Conservation (phyloP, 2,113 vertebrate genomes). For the Sphyrna mokarran region DNA sequence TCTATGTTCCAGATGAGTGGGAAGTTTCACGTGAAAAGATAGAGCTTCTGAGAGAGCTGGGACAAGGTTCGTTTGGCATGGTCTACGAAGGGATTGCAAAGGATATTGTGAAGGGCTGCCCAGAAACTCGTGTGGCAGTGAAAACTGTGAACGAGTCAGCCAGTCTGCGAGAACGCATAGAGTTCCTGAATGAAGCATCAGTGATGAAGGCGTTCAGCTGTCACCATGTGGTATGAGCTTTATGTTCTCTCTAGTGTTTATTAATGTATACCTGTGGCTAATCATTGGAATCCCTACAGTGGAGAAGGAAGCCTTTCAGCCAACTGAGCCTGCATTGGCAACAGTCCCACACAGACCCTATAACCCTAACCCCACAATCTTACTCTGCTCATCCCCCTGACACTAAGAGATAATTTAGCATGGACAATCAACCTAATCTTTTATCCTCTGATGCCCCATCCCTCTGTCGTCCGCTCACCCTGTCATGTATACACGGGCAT, state of each 20-base stretch:
- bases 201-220: slow-evolving; percentile 98
- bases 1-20: slow-evolving; percentile 94
- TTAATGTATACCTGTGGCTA: too few relatives aligned
- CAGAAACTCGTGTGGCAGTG: slow-evolving; percentile 78
- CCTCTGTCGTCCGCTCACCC: neutral
- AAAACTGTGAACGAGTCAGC: slow-evolving; percentile 93
- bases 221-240: slow-evolving; percentile 84
- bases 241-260: neutral
- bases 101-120: slow-evolving; percentile 85
- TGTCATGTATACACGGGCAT: neutral
- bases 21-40: slow-evolving; percentile 92
- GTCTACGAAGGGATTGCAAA: slow-evolving; percentile 90
- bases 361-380: too few relatives aligned
- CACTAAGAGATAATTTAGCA: too few relatives aligned
- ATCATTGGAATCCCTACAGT: neutral
- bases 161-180: slow-evolving; percentile 88
- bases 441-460: too few relatives aligned
- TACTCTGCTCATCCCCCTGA: too few relatives aligned
- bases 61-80: slow-evolving; percentile 96
- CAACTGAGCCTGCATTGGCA: neutral
- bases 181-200: slow-evolving; percentile 93
- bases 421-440: too few relatives aligned
- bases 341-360: too few relatives aligned
- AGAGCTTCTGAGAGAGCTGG: slow-evolving; percentile 75
- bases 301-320: neutral